Base-by-base conservation (phyloP, 2,113 vertebrate species). In the Atractosteus spatula region DNA sequence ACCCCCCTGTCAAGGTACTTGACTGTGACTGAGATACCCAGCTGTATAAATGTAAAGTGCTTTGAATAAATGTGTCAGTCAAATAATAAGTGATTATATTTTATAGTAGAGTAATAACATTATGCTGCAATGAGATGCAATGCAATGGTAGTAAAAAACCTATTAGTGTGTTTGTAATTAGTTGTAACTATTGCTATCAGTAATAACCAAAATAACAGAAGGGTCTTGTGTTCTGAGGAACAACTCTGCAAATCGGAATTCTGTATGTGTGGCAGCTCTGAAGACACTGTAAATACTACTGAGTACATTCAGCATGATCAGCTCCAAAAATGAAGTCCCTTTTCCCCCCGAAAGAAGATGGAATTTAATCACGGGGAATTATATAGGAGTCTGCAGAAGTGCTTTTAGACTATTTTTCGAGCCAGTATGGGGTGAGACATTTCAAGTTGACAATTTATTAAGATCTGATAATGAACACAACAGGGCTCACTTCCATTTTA, bases 211-310 rank as follows among this genome's bases (percentile, higher is more conserved):
- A 29, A 29, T 29, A 29, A 1, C 29, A 29, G 29, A 29, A 29
- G 29, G 29, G 29, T 29, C 29, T 42, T 3, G 41, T 45, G n/a
- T 73, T 55, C 17, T 59, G 42, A 54, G 8, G 65, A 45, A 56
- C 65, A 14, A n/a, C n/a, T n/a, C 29, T 29, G 62, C 14, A 65
- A 7, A 45, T 70, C 56, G 29, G 43, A 12, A n/a, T 73, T 73
- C 17, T 66, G 43, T 59, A 12, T 43, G 5, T 16, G 43, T 73
- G 55, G 42, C 41, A 43, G 11, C 65, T 66, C 12, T 4, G 8
- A 61, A 6, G 14, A 16, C 57, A 42, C 55, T 44, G 12, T 68
- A 41, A 45, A 61, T 44, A 41, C 43, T 73, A 17, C 51, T 10
- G 56, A 57, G 17, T n/a, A 45, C 16, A 8, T 41, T 62, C 16